Base-by-base conservation (phyloP, 2,797 vertebrate species). In the Odontamblyopus lacepedii region DNA sequence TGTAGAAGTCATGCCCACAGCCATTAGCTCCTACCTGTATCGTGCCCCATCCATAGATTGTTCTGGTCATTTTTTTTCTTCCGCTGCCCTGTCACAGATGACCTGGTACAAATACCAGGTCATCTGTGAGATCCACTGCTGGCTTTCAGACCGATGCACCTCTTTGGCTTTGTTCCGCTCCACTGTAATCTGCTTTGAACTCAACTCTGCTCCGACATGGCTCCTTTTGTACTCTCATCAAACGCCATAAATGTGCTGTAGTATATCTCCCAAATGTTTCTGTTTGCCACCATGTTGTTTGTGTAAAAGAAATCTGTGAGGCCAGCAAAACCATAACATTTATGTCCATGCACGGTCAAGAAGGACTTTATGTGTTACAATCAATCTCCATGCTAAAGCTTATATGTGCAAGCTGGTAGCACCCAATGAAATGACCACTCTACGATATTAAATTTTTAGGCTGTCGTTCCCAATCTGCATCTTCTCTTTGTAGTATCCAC, bases 371-470 rank as follows among this genome's bases (percentile, higher is more conserved):
- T 65, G 64, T 50, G 64, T 51, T 66, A 51, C 44, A 29, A 66
- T 66, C 64, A 51, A 66, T 66, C 64, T 66, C 26, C 44, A 30
- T 5, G 15, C 44, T 63, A 66, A 71, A 53, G 60, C 56, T 26
- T 69, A 30, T 56, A 56, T 35, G 51, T 27, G 63, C 60, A 27
- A 48, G 67, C 15, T 27, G 67, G 38, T 8, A 59, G n/a, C 26
- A 63, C 23, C 70, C 70, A 72, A 76, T 75, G 32, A 76, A 78
- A 68, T 63, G 27, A 66, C 70, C 63, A 41, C 77, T 80, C 63
- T 71, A 75, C 74, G 27, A 73, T 62, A 75, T 75, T 77, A 71
- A 76, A 84, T 63, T 9, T 9, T 9, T 63, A 56, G 41, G 70
- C 70, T 67, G 75, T 67, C 74, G 23, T 30, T 44, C 35, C 12